These are phyloP conservation scores for Equus quagga DNA, from an alignment of 2,113 vertebrate species.

Conservation along the genomic window DNA sequence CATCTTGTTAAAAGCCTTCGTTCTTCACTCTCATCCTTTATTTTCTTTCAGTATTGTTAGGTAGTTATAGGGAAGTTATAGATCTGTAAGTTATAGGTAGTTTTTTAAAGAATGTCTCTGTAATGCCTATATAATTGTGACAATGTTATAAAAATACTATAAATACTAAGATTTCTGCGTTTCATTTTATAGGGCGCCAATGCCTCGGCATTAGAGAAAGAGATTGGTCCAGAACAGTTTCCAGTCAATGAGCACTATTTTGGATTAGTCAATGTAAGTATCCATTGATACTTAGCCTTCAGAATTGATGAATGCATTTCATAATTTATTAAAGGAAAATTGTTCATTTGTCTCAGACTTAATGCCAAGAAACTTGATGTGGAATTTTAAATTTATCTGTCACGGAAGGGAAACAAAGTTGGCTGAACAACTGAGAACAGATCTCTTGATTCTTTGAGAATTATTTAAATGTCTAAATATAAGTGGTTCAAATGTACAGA, in stretches of 20 bases:
- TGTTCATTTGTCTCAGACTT: neutral
- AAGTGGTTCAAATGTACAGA: neutral
- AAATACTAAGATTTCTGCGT: conserved; percentile 66
- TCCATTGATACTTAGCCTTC: neutral
- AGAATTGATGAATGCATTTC: neutral
- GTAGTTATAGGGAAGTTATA: neutral
- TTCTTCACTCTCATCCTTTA: neutral
- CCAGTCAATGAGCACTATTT: conserved; percentile 93
- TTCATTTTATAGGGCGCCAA: conserved; percentile 89
- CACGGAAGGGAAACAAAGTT: neutral
- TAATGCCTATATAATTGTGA: neutral
- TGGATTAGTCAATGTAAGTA: conserved; percentile 93
- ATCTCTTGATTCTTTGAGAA: neutral
- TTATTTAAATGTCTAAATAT: neutral
- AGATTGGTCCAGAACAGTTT: conserved; percentile 94
- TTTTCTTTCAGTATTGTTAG: neutral
- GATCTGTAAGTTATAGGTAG: neutral
- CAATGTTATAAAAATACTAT: neutral
- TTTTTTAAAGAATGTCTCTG: neutral
- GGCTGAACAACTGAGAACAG: neutral
- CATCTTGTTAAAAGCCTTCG: neutral
- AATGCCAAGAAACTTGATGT: neutral
- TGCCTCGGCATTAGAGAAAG: conserved; percentile 95
- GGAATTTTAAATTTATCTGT: neutral
- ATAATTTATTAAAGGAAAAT: neutral